Conservation (phyloP, 1,140 invertebrate species). For the Diorhabda carinulata region DNA sequence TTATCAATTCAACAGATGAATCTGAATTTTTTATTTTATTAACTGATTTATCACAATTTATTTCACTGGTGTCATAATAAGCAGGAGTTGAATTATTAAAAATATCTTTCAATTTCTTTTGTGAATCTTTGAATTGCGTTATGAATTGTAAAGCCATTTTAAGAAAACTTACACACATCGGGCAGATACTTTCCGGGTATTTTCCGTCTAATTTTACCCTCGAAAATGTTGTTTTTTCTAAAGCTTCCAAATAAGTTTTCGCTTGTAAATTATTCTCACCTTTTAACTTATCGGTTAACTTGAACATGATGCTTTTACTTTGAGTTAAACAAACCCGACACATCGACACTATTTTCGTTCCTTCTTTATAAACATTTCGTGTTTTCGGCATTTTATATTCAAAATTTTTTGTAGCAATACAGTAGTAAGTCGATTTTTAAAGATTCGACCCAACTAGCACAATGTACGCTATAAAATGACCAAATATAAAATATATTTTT, state of each 20-base stretch:
- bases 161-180: slow-evolving; percentile 14
- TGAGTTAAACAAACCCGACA: slow-evolving; percentile 19
- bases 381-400: background rate
- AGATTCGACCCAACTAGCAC: background rate
- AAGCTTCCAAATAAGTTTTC: slow-evolving; percentile 12
- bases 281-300: slow-evolving; percentile 8
- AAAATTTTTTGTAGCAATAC: background rate
- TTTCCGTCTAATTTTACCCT: background rate
- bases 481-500: background rate
- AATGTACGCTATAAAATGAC: background rate
- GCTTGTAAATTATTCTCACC: background rate
- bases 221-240: slow-evolving; percentile 1
- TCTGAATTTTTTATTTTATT: background rate
- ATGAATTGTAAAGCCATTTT: slow-evolving; percentile 13
- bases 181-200: slow-evolving; percentile 17
- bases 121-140: slow-evolving; percentile 10
- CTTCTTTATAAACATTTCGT: slow-evolving; percentile 7
- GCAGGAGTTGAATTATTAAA: background rate
- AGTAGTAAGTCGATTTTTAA: background rate
- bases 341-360: slow-evolving; percentile 10
- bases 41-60: background rate
- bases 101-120: slow-evolving; percentile 4
- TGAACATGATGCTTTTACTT: slow-evolving; percentile 16
- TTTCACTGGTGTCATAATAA: background rate
- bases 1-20: slow-evolving; percentile 14